Conservation (phyloP, 2,797 vertebrate species). For the Luscinia megarhynchos region DNA sequence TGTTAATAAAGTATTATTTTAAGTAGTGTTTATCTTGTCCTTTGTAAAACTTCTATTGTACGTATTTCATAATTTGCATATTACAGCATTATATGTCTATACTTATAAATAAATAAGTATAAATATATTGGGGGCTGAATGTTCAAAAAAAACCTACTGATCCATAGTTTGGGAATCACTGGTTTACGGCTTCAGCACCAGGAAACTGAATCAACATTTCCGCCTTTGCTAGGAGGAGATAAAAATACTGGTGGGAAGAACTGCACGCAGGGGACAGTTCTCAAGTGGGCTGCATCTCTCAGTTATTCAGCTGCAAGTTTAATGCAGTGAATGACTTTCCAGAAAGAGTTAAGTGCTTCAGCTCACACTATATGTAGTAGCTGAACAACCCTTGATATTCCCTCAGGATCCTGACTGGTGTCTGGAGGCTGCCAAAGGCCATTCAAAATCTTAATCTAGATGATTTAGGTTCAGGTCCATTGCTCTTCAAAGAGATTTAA, state of each 20-base stretch:
- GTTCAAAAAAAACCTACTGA: neutral
- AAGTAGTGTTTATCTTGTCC: neutral
- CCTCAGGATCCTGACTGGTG: neutral
- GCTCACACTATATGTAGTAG: neutral
- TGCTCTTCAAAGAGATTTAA: constrained; percentile 9
- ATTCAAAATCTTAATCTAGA: constrained; percentile 1
- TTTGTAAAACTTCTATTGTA: neutral
- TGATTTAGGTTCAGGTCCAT: constrained; percentile 12
- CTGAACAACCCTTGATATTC: neutral
- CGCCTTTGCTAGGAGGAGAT: neutral
- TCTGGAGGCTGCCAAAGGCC: constrained; percentile 15
- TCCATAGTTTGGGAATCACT: neutral
- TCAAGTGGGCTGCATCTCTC: neutral
- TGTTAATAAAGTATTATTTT: neutral
- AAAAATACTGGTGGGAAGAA: neutral
- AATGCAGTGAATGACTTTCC: neutral
- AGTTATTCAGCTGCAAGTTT: neutral
- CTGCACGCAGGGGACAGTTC: neutral
- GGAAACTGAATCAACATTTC: neutral
- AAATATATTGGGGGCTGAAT: accelerated
- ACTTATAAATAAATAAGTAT: neutral
- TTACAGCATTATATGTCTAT: neutral
- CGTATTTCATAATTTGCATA: neutral
- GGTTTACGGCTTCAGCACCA: neutral
- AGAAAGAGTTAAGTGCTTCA: neutral